Evolutionary conservation across 1,140 invertebrate genomes (phyloP), one percentile per base, ranked within the genome.

Genomic region (Tetramorium simillimum): DNA sequence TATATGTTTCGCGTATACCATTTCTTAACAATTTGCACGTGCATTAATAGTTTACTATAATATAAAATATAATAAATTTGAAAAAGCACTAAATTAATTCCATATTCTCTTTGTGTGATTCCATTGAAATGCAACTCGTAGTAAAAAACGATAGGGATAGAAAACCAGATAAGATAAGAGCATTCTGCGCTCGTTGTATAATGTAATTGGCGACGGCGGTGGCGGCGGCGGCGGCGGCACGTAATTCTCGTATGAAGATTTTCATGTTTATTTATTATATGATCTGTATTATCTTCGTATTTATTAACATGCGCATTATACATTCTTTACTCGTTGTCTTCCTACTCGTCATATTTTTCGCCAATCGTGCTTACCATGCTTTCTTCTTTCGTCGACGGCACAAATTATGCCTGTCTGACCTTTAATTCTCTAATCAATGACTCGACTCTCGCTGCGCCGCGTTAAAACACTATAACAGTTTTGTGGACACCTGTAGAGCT

Each of bases 401-500:
- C 65, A 72, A 72, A 87, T 87, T 87, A 85, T 60, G 18, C 37
- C 3, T 24, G 43, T 10, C 53, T 58, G 60, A 87, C 80, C 86
- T 87, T 87, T 87, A 85, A 85, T 86, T 86, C 67, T 80, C 33
- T 75, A 51, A 88, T 87, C 70, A 63, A 76, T 67, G 77, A 72
- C 69, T 76, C 70, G 76, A 16, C 46, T 60, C 43, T 33, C 28
- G 24, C 16, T 14, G 60, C 51, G 51, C 56, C 43, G 56, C n/a
- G 62, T 56, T 67, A 72, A 84, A 73, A 33, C 78, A 46, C n/a
- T 14, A 69, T 63, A 78, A 80, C 49, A 75, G 81, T 89, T 86
- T 88, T 85, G 67, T 67, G 67, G n/a, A 86, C 86, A 89, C 75
- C 86, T 88, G 81, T 80, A 75, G 88, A 65, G 51, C 65, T 65